Evolutionary conservation across 2,888 invertebrate genomes (phyloP).

Genomic region (Gasteruption jaculator): DNA sequence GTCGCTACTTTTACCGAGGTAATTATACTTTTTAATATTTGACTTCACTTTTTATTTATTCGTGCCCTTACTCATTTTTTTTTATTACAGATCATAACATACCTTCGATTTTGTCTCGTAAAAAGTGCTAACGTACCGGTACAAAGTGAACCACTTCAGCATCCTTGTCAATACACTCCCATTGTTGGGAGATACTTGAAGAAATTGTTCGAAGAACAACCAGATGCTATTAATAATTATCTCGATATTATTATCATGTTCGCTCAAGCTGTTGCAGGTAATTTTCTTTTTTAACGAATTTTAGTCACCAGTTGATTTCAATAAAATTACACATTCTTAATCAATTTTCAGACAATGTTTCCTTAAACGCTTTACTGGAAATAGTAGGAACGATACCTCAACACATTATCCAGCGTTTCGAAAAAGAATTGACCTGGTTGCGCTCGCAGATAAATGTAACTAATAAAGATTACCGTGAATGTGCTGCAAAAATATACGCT

Average conservation of each 20-base stretch:
- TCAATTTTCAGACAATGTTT: constrained; percentile 61
- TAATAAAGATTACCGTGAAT: constrained; percentile 72
- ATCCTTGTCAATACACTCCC: constrained; percentile 64
- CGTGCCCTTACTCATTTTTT: constrained; percentile 12
- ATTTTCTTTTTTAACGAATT: background rate
- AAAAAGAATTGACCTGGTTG: constrained; percentile 63
- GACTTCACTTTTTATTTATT: constrained; percentile 3
- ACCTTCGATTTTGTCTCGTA: constrained; percentile 76
- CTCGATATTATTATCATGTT: constrained; percentile 64
- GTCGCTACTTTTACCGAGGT: constrained; percentile 72
- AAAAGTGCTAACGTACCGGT: constrained; percentile 58
- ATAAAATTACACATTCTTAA: constrained; percentile 4
- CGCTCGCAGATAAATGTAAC: constrained; percentile 64
- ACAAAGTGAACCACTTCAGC: constrained; percentile 51
- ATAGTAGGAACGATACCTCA: constrained; percentile 78
- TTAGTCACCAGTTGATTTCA: background rate
- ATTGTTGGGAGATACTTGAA: constrained; percentile 64
- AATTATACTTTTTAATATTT: constrained; percentile 1
- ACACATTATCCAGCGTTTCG: constrained; percentile 62
- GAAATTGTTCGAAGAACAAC: constrained; percentile 55
- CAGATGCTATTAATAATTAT: constrained; percentile 64
- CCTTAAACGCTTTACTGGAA: constrained; percentile 75
- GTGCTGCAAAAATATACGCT: constrained; percentile 71
- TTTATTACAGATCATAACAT: constrained; percentile 66
- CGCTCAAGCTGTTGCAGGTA: constrained; percentile 63